These are phyloP conservation scores for Margaritifera margaritifera DNA, from an alignment of 2,888 invertebrate genomes.

Conservation along the genomic window DNA sequence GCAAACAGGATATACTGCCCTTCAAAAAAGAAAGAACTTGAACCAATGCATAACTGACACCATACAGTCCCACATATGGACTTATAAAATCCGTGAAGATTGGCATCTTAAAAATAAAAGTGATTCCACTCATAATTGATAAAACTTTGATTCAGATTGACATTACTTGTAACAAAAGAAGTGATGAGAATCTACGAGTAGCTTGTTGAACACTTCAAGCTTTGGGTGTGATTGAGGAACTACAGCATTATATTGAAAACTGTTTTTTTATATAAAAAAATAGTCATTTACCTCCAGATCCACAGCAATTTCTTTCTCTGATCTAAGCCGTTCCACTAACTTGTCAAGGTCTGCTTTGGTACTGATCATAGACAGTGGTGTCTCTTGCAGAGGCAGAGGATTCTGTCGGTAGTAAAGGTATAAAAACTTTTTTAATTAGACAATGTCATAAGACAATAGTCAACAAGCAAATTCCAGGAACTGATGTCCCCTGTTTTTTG, in stretches of 20 bases:
- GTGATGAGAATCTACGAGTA: neutral
- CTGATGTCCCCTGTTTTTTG: too few species aligned
- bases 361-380: conserved; percentile 81
- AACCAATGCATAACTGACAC: too few species aligned
- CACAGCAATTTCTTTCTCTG: conserved; percentile 85
- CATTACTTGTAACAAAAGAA: neutral
- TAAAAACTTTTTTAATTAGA: neutral
- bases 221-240: neutral
- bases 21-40: too few species aligned
- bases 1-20: too few species aligned
- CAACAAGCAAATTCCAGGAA: neutral
- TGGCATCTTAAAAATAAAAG: too few species aligned
- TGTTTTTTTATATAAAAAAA: neutral
- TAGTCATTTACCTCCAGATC: conserved; percentile 79
- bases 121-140: too few species aligned
- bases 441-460: neutral
- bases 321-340: conserved; percentile 80
- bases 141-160: neutral
- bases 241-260: neutral
- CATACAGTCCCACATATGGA: too few species aligned
- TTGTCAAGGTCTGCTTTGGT: conserved; percentile 79
- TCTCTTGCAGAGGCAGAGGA: conserved; percentile 77
- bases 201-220: neutral
- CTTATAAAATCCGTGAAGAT: too few species aligned
- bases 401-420: conserved; percentile 63